phyloP scores from a whole-genome alignment of 2,797 vertebrate genomes.

The Ibycter americanus region DNA sequence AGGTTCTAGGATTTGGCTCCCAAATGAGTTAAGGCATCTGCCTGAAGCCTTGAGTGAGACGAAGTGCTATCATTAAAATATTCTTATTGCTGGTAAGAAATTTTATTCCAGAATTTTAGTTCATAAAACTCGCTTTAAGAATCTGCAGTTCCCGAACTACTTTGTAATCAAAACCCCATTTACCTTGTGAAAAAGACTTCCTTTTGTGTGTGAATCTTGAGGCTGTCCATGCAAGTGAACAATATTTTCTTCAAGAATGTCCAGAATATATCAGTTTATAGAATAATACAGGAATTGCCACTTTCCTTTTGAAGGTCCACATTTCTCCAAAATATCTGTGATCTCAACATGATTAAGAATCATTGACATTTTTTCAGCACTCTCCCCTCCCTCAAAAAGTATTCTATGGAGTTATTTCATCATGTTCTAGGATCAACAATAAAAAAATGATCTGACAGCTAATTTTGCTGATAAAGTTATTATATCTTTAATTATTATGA shows the following conservation, averaged over 20 bases:
- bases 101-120: neutral
- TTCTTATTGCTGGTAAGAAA: neutral
- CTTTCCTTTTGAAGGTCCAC: neutral
- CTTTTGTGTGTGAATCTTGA: neutral
- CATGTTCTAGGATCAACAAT: neutral
- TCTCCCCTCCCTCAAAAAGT: neutral
- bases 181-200: neutral
- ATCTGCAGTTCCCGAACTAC: neutral
- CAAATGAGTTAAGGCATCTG: neutral
- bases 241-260: neutral
- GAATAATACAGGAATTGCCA: neutral
- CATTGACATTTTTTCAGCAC: neutral
- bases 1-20: neutral
- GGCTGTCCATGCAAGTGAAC: neutral
- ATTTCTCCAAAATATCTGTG: neutral
- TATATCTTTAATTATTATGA: conserved; percentile 41
- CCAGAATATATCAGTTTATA: neutral
- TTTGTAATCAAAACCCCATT: neutral
- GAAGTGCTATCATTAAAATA: neutral
- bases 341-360: neutral
- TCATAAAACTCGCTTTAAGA: neutral
- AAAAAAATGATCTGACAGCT: conserved; percentile 33
- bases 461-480: conserved; percentile 41
- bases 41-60: neutral
- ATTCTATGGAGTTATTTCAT: neutral